Percentiles rank a stretch among this genome's conserved stretches.
These are phyloP conservation scores for Knipowitschia caucasica DNA, from an alignment of 2,797 vertebrate genomes.

Conservation along the genomic window DNA sequence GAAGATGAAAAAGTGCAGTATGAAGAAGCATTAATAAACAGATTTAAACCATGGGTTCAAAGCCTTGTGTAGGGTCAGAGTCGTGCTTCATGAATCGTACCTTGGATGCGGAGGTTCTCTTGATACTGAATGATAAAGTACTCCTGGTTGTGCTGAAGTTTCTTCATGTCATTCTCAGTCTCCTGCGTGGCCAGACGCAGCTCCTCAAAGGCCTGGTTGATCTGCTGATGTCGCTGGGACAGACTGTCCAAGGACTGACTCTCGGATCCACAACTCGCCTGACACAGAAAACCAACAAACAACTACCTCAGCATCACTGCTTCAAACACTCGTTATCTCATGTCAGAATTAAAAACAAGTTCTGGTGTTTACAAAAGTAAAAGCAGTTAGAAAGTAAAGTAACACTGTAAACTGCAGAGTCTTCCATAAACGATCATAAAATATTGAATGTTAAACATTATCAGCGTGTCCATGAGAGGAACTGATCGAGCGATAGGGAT, in stretches of 20 bases:
- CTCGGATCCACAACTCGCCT: constrained; percentile 79
- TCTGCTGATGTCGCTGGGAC: constrained; percentile 94
- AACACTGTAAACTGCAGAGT: too few relatives aligned
- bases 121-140: constrained; percentile 98
- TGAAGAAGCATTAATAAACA: too few relatives aligned
- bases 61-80: not conserved
- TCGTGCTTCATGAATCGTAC: constrained; percentile 53
- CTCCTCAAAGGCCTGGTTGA: constrained; percentile 87
- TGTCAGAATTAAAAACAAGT: not conserved
- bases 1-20: too few relatives aligned
- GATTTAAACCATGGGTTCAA: not conserved
- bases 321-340: not conserved
- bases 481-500: too few relatives aligned
- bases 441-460: too few relatives aligned
- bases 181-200: constrained; percentile 85
- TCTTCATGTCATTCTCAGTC: constrained; percentile 89
- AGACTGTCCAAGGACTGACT: constrained; percentile 80
- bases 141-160: constrained; percentile 93
- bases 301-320: not conserved
- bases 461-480: too few relatives aligned
- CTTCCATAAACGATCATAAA: too few relatives aligned
- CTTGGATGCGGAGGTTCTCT: constrained; percentile 91
- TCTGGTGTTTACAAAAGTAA: too few relatives aligned
- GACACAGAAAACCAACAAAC: constrained; percentile 8
- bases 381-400: too few relatives aligned